Percentiles rank a stretch among this genome's conserved stretches.
These are phyloP conservation scores for Mesopsocus fuscifrons DNA, from an alignment of 2,888 invertebrate species.

Conservation along the genomic window DNA sequence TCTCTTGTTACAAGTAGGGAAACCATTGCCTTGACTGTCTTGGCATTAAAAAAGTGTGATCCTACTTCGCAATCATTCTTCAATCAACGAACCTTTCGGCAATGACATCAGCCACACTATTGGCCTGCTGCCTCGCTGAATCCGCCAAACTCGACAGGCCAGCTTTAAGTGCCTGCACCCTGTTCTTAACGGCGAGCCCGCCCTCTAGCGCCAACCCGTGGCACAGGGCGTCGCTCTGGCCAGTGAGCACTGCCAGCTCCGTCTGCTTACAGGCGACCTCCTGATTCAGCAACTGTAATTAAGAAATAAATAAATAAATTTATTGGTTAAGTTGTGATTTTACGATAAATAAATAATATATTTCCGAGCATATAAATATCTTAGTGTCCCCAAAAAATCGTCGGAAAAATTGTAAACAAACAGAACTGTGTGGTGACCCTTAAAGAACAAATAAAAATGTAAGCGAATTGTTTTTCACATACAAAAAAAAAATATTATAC, in stretches of 20 bases:
- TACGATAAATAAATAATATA: not conserved
- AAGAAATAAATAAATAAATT: slow-evolving; percentile 6
- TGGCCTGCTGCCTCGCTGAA: slow-evolving; percentile 51
- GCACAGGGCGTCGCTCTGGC: slow-evolving; percentile 59
- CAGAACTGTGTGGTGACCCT: too few species aligned
- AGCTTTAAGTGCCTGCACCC: slow-evolving; percentile 52
- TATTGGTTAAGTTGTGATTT: not conserved
- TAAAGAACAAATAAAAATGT: too few species aligned
- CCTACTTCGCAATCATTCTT: too few species aligned
- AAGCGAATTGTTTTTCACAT: too few species aligned
- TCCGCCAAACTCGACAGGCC: slow-evolving; percentile 59
- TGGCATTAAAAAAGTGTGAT: too few species aligned
- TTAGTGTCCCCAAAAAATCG: too few species aligned
- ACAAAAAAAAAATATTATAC: too few species aligned
- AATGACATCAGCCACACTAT: slow-evolving; percentile 62
- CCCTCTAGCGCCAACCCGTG: slow-evolving; percentile 63
- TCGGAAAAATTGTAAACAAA: too few species aligned
- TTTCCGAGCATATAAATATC: too few species aligned
- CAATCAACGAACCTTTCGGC: slow-evolving; percentile 30
- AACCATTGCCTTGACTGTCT: too few species aligned
- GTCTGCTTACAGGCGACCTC: slow-evolving; percentile 74
- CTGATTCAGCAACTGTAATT: slow-evolving; percentile 34
- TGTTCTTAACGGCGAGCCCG: slow-evolving; percentile 45
- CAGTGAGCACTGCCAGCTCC: slow-evolving; percentile 57
- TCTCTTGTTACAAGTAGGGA: too few species aligned